Base-by-base conservation (phyloP, 2,113 vertebrate species). In the Galbula dea region DNA sequence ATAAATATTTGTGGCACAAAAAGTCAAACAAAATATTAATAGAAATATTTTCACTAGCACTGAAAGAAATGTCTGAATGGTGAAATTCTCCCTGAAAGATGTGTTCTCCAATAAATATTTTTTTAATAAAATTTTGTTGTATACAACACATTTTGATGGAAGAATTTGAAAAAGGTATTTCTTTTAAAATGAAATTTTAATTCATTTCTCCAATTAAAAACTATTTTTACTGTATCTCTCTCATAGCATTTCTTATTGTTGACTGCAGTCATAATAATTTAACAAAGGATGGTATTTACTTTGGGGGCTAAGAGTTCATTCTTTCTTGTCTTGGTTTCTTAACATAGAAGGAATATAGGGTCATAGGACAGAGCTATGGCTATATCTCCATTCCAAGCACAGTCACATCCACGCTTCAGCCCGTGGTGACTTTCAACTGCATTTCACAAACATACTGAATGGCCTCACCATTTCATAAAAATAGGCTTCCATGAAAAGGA, bases 361-460 rank as follows among this genome's bases (percentile, higher is more conserved):
- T 71, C 27, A 32, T 39, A 43, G n/a, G 0, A 0, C 26, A 13
- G 58, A 34, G n/a, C 32, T 63, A 16, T n/a, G 18, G 1, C 37
- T 69, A 14, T 32, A 17, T 41, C 29, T 41, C 29, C 52, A 21
- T 72, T 80, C 22, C 48, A 72, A 32, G 11, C 0, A 0, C 52
- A 41, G 15, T 48, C 22, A 11, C 37, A 54, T 3, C 24, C 49
- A 22, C 19, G 18, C 22, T 76, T 36, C 17, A 80, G 14, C 16
- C 63, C 67, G 5, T 51, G 12, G 21, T 79, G 37, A 76, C 17
- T 80, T 90, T 91, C 34, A 36, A 4, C 21, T 52, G 14, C 12
- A 13, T 63, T 75, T 91, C 58, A 88, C 24, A 68, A 68, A 68
- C 24, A 30, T 11, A 24, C 67, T n/a, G 32, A 79, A 49, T 19